Evolutionary conservation across 2,797 vertebrate genomes (phyloP).

Genomic region (Pseudotriccus pelzelni): DNA sequence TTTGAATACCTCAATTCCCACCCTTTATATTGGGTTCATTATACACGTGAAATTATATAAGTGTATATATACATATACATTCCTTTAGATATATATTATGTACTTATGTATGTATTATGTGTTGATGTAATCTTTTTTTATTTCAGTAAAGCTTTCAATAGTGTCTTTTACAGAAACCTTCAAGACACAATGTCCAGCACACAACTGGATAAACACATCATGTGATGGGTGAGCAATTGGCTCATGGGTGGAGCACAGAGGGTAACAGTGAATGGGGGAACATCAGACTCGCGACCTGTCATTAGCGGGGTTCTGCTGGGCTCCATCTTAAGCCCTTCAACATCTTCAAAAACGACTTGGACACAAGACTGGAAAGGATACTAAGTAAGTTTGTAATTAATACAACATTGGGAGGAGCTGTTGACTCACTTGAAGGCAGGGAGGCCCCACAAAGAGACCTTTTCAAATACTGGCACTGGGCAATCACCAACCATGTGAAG

Average conservation of each 20-base stretch:
- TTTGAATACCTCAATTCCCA: neutral
- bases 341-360: neutral
- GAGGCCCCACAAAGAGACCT: neutral
- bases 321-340: neutral
- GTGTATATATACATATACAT: neutral
- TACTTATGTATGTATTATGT: neutral
- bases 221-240: neutral
- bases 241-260: fast-evolving
- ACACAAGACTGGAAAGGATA: neutral
- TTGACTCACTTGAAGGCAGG: neutral
- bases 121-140: neutral
- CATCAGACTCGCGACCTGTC: neutral
- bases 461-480: fast-evolving
- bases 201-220: neutral
- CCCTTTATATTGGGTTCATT: neutral
- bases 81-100: neutral
- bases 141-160: neutral
- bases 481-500: neutral
- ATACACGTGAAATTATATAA: neutral
- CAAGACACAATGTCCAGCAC: neutral
- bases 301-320: neutral
- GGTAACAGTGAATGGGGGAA: neutral
- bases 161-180: neutral
- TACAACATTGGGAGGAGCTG: neutral
- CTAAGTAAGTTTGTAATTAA: neutral